Base-by-base conservation (phyloP, 2,888 invertebrate genomes). In the Galerucella nymphaeae region DNA sequence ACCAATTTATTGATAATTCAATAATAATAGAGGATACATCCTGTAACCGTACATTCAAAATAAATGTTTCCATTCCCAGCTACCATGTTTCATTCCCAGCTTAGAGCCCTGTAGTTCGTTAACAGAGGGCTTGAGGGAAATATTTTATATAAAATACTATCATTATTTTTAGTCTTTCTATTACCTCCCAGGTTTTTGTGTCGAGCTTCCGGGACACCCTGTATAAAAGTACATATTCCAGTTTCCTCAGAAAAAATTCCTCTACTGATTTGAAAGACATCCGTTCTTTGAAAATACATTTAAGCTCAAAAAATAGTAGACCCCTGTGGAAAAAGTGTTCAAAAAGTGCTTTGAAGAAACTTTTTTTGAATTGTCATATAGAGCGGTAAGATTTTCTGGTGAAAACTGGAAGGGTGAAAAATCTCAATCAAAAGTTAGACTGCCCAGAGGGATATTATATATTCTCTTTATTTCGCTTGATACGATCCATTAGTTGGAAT, bases 391-490 rank as follows among this genome's bases (percentile, higher is more conserved):
- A 16, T 50, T 57, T 45, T 16, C 11, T 16, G 23, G 41, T 8
- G 63, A 62, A 68, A 69, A 55, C 20, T 42, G 11, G 53, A 18
- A 61, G 38, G 62, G 30, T 38, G n/a, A 63, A 63, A 70, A 57
- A 63, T 55, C 57, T 57, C 70, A 70, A 70, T 70, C 70, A 64
- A 70, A 70, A 70, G 57, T 70, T 70, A 41, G 70, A 70, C 70
- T 57, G 63, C 63, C 48, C 55, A 70, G 64, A 70, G 70, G 70
- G 63, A 13, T 70, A 70, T 70, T 70, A 70, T 70, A 63, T 30
- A 70, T 70, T 63, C 70, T 50, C 48, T 63, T 64, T 63, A 55
- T 55, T 18, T 53, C 53, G 42, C 55, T 63, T 63, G 55, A 70
- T 63, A 41, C 55, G 55, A 55, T 70, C 70, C 70, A 70, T 70